Base-by-base conservation (phyloP, 1,140 invertebrate genomes). In the Zaprionus camerounensis region DNA sequence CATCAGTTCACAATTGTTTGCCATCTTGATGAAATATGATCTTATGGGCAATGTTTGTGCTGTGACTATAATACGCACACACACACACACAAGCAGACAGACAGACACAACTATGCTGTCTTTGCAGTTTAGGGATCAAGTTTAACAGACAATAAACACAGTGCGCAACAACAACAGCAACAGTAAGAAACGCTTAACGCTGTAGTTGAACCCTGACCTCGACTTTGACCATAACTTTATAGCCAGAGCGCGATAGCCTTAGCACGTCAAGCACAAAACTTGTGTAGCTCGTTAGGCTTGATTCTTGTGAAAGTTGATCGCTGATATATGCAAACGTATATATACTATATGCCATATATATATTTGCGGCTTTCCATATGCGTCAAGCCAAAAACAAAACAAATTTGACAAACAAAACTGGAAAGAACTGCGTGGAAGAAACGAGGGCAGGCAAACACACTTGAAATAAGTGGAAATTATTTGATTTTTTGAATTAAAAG, bases 291-390 rank as follows among this genome's bases (percentile, higher is more conserved):
- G 83, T 88, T 77, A 75, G 71, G 80, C 84, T 69, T 64, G 61
- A 80, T 87, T 87, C 84, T 87, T 67, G 83, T 87, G 83, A 87
- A 87, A 87, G 83, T 87, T 72, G 53, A 76, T 76, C 55, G 56
- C 57, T 51, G 15, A 41, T 71, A 15, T 26, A 28, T 22, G 31
- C 15, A 58, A 17, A n/a, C 38, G 5, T 41, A 51, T 51, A 51
- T 51, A 51, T 51, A 51, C 20, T n/a, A 26, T 38, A 12, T 46
- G 31, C 31, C 31, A 26, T 24, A 7, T 41, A 15, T 49, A 44
- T 57, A 13, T 38, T 5, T 34, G 51, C 28, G 41, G 11, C 67
- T 63, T 75, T 75, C 67, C 53, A 75, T 63, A 75, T 58, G 64
- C 20, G 44, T 53, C 22, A 77, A 80, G 68, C 61, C 55, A 72